Evolutionary conservation across 2,113 vertebrate genomes (phyloP), one percentile per base, ranked within the genome.

Genomic region (Peromyscus californicus): DNA sequence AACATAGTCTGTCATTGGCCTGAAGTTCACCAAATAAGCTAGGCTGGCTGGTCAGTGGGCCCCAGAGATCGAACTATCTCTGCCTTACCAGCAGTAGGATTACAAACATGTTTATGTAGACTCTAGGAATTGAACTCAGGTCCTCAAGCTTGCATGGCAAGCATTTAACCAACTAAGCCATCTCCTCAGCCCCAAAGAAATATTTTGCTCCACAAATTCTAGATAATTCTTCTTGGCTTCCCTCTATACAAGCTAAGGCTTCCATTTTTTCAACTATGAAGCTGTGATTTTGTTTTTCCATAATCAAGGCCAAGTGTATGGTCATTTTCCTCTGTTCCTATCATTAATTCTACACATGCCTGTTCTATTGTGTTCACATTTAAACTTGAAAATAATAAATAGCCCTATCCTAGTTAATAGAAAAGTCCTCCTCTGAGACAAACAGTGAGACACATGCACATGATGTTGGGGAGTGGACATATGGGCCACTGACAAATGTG

Each of bases 361-460:
- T 69, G 22, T 22, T 54, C 31, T 51, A 82, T 19, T n/a, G 3
- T 2, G 8, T 89, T 97, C 89, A 72, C 19, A 76, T 31, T 95
- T 91, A 94, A 84, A 78, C 42, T 54, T 76, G 11, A 95, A 83
- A 95, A 69, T 36, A 61, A 61, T 84, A 76, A 89, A 57, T 16
- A 94, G 15, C 13, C n/a, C 4, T 65, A 16, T 91, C 15, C 8
- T 79, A 89, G 78, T 70, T 22, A 76, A 83, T 83, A 74, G 33
- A 93, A 59, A 67, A 19, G 42, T 59, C 39, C 26, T 21, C n/a
- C 39, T 0, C 24, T 85, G 48, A 80, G 45, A 36, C 45, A 74
- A 24, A 33, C 13, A 19, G 54, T 17, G 33, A 57, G 19, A 24
- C 42, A 67, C 17, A 13, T 7, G 5, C 36, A 59, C 22, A 29